A percentile compares a stretch with the other conserved stretches of the same genome.
Evolutionary conservation across 2,888 invertebrate genomes (phyloP).

Genomic region (Drosophila acutilabella): DNA sequence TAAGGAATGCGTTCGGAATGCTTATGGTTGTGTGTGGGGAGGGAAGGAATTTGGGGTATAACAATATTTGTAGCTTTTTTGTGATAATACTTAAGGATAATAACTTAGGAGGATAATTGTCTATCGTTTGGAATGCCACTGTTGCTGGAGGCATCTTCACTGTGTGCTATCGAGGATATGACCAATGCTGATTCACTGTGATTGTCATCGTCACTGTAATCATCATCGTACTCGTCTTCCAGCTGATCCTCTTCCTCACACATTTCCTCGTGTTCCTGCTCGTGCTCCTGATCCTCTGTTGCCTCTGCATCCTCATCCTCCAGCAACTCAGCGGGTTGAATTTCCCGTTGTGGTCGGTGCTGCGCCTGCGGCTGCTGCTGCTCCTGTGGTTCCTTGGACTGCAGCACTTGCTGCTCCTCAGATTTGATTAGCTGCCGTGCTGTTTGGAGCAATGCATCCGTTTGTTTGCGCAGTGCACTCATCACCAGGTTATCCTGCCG

Average conservation of each 20-base stretch:
- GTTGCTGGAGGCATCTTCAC: slow-evolving; percentile 47
- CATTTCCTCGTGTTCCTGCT: slow-evolving; percentile 5
- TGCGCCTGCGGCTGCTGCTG: not conserved
- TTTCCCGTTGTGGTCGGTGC: slow-evolving; percentile 18
- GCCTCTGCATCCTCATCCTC: slow-evolving; percentile 12
- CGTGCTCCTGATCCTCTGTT: slow-evolving; percentile 34
- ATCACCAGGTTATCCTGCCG: slow-evolving; percentile 81
- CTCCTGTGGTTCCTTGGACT: slow-evolving; percentile 6
- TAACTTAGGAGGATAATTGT: slow-evolving; percentile 50
- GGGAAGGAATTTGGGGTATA: slow-evolving; percentile 15
- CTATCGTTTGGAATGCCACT: slow-evolving; percentile 26
- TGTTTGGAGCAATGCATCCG: slow-evolving; percentile 71
- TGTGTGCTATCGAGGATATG: slow-evolving; percentile 26
- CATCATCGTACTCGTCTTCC: slow-evolving; percentile 18
- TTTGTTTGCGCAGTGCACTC: slow-evolving; percentile 82
- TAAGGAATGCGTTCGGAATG: slow-evolving; percentile 76
- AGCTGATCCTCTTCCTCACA: slow-evolving; percentile 20
- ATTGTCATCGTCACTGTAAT: slow-evolving; percentile 36
- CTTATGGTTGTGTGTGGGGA: slow-evolving; percentile 19
- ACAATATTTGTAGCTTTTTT: slow-evolving; percentile 44
- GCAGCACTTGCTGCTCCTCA: not conserved
- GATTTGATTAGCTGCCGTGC: slow-evolving; percentile 61
- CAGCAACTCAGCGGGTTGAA: not conserved
- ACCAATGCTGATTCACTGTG: slow-evolving; percentile 51
- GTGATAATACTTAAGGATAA: slow-evolving; percentile 61